Conservation (phyloP, 2,888 invertebrate genomes). For the Alentia gelatinosa region DNA sequence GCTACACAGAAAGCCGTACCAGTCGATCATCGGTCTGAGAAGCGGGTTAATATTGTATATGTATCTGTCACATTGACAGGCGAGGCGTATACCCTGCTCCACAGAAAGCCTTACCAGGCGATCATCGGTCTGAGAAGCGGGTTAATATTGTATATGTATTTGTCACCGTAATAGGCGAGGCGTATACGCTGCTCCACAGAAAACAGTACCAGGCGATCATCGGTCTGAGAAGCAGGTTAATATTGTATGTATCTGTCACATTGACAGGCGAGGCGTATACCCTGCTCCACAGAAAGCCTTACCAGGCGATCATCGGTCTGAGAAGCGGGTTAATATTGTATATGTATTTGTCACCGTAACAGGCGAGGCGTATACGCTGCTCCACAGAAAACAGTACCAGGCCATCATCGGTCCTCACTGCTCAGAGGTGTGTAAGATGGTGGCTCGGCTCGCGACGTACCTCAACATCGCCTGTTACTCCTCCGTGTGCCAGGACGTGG, state of each 20-base stretch:
- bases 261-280: neutral
- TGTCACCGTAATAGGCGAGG: neutral
- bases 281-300: neutral
- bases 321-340: too few species aligned
- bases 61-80: too few species aligned
- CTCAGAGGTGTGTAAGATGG: slow-evolving; percentile 65
- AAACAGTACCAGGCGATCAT: neutral
- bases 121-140: too few species aligned
- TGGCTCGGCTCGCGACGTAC: slow-evolving; percentile 65
- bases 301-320: neutral
- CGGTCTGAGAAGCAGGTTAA: too few species aligned
- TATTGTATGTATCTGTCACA: too few species aligned
- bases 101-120: too few species aligned
- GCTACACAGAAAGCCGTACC: neutral
- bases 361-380: slow-evolving; percentile 62
- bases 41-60: too few species aligned
- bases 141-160: too few species aligned
- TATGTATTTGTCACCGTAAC: too few species aligned
- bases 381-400: slow-evolving; percentile 57
- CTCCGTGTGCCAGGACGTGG: slow-evolving; percentile 66
- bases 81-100: too few species aligned
- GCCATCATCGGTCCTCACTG: slow-evolving; percentile 68
- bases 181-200: neutral
- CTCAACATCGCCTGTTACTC: slow-evolving; percentile 65
- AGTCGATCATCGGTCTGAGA: neutral